Evolutionary conservation across 1,140 invertebrate species (phyloP).

Genomic region (Rhopalosiphum maidis): DNA sequence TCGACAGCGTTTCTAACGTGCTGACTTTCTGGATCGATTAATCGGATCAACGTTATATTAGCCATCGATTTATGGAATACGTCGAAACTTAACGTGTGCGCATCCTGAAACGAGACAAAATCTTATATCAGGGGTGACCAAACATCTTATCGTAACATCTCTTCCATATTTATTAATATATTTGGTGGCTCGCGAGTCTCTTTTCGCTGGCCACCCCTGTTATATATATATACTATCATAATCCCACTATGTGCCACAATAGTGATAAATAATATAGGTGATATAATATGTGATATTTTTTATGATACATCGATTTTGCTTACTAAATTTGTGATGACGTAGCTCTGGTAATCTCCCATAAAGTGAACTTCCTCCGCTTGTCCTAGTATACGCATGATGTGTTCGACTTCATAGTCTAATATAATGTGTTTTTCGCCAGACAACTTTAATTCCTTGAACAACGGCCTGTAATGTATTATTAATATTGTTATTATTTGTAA

Average conservation of each 20-base stretch:
- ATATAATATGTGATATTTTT: neutral
- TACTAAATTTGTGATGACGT: conserved; percentile 87
- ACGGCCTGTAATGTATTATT: conserved; percentile 68
- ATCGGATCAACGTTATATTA: conserved; percentile 80
- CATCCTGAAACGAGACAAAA: conserved; percentile 66
- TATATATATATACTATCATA: neutral
- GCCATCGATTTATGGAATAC: conserved; percentile 82
- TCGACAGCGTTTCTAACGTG: conserved; percentile 60
- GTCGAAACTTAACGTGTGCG: conserved; percentile 80
- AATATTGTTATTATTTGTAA: neutral
- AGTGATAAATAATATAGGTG: neutral
- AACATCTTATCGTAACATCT: no score
- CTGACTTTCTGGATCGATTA: conserved; percentile 71
- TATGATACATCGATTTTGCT: conserved; percentile 60
- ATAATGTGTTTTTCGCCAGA: conserved; percentile 90
- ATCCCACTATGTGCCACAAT: neutral
- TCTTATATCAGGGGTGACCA: no score
- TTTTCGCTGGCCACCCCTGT: no score
- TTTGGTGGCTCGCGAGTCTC: no score
- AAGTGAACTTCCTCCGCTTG: conserved; percentile 93
- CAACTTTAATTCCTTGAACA: conserved; percentile 90
- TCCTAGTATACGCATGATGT: conserved; percentile 83
- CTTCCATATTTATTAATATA: no score
- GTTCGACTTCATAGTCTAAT: conserved; percentile 85
- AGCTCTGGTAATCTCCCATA: conserved; percentile 93